Evolutionary conservation across 2,797 vertebrate genomes (phyloP).

Genomic region (Acrocephalus scirpaceus): DNA sequence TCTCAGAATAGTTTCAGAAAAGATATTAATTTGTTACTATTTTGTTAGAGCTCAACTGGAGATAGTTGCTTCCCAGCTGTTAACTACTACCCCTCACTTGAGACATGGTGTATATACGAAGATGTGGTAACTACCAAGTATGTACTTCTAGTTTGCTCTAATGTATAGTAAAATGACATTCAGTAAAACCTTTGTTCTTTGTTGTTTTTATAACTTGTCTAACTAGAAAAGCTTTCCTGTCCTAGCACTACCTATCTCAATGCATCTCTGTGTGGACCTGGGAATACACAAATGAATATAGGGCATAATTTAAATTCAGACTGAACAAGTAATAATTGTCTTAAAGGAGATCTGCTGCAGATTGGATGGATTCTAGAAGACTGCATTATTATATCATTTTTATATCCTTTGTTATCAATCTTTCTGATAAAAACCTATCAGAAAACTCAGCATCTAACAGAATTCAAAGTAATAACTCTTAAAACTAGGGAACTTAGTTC

Average conservation of each 20-base stretch:
- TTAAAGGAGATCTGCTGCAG: background rate
- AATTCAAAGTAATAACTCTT: background rate
- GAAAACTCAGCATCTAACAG: background rate
- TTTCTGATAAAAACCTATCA: background rate
- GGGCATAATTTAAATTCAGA: background rate
- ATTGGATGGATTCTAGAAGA: background rate
- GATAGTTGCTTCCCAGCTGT: background rate
- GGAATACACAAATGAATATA: background rate
- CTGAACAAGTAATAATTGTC: background rate
- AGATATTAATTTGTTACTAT: background rate
- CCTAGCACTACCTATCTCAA: background rate
- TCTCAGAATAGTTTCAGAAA: background rate
- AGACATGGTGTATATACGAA: background rate
- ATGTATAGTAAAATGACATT: background rate
- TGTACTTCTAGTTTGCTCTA: background rate
- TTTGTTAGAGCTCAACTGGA: background rate
- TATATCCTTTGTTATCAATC: background rate
- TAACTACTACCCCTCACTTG: background rate
- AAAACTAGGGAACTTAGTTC: background rate
- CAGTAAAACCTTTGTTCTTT: background rate
- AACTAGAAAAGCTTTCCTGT: background rate
- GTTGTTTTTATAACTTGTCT: background rate
- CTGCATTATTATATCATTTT: background rate
- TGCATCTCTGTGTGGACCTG: background rate
- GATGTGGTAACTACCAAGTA: background rate